phyloP scores from a whole-genome alignment of 2,113 vertebrate genomes.

The Pangasianodon gigas region DNA sequence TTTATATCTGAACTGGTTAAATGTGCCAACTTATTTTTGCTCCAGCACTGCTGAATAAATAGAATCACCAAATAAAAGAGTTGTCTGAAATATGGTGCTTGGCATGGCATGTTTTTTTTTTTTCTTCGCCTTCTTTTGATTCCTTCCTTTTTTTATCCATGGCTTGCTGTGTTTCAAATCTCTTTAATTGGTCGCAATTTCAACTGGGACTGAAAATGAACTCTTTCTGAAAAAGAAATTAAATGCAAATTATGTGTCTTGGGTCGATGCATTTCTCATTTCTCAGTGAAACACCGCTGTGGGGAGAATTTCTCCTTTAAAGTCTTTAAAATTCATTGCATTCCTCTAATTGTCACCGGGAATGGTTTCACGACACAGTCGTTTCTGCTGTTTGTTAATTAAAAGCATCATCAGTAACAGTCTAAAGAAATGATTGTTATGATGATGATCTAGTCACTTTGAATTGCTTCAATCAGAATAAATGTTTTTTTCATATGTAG shows the following conservation, averaged over 20 bases:
- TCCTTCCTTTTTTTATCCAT: slow-evolving; percentile 36
- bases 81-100: slow-evolving; percentile 3
- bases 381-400: slow-evolving; percentile 4
- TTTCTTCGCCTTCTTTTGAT: neutral
- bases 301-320: slow-evolving; percentile 35
- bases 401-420: slow-evolving; percentile 8
- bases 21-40: neutral
- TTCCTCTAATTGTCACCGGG: slow-evolving; percentile 43
- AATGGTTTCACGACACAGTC: slow-evolving; percentile 17
- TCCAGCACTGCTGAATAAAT: neutral
- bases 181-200: slow-evolving; percentile 34
- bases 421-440: neutral
- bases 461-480: neutral
- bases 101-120: neutral
- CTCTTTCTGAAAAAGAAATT: slow-evolving; percentile 40
- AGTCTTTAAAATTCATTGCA: slow-evolving; percentile 40
- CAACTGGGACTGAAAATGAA: slow-evolving; percentile 26
- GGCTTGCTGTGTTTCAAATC: slow-evolving; percentile 25
- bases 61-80: slow-evolving; percentile 12
- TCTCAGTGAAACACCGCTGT: slow-evolving; percentile 36
- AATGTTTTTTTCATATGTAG: too few relatives aligned
- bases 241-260: slow-evolving; percentile 46
- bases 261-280: slow-evolving; percentile 54
- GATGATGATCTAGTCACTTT: neutral
- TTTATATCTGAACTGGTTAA: neutral